Conservation (phyloP, 35 echinoderm and acorn worm genomes). For the Antedon bifida region DNA sequence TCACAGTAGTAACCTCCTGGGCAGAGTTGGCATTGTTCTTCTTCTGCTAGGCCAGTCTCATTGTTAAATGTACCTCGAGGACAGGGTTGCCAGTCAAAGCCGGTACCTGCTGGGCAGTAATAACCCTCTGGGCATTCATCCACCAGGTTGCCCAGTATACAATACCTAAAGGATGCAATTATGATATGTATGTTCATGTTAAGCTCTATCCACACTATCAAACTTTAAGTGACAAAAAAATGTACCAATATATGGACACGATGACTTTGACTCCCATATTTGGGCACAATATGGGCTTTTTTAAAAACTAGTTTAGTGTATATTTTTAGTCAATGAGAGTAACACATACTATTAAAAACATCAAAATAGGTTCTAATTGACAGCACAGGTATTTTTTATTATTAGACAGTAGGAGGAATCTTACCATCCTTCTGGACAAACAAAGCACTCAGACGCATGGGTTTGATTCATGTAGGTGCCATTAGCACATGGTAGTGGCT, state of each 20-base stretch:
- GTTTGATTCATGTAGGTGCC: conserved; percentile 99
- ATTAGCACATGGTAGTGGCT: conserved; percentile 72
- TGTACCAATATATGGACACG: too few species aligned
- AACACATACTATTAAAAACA: too few species aligned
- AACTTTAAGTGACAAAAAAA: too few species aligned
- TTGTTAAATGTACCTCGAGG: conserved; percentile 82
- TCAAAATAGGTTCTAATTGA: too few species aligned
- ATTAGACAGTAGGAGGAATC: not conserved
- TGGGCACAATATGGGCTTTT: not conserved
- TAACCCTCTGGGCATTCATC: conserved; percentile 54
- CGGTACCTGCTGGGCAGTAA: conserved; percentile 79
- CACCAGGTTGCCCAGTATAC: conserved; percentile 58
- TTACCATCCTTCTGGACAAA: conserved; percentile 81
- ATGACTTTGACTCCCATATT: too few species aligned
- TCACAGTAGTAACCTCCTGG: conserved; percentile 85
- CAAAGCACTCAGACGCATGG: conserved; percentile 58
- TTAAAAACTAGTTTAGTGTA: too few species aligned
- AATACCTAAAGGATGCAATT: conserved; percentile 45
- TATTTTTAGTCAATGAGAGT: too few species aligned
- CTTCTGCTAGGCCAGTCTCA: conserved; percentile 54
- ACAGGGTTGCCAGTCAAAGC: conserved; percentile 89
- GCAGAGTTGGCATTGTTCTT: conserved; percentile 50
- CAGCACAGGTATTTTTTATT: too few species aligned
- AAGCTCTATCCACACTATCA: too few species aligned
- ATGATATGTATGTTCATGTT: not conserved